Evolutionary conservation across 2,888 invertebrate genomes (phyloP).

Genomic region (Nemotelus pantherinus): DNA sequence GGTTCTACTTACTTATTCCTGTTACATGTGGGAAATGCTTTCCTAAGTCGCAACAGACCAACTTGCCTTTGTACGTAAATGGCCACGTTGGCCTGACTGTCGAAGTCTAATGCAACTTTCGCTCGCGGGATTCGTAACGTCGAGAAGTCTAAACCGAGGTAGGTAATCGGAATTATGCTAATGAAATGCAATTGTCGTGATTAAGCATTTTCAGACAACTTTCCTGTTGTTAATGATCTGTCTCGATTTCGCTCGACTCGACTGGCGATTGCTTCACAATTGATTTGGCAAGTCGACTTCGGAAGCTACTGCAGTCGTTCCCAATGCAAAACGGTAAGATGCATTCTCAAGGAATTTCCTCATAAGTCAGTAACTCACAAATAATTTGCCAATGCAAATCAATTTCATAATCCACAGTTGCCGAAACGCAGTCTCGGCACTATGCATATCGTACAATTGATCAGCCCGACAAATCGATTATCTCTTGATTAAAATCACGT

Average conservation of each 20-base stretch:
- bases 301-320: background rate
- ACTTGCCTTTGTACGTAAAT: background rate
- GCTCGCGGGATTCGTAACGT: constrained; percentile 3
- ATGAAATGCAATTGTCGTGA: constrained; percentile 52
- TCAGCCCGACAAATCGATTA: constrained; percentile 47
- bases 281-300: background rate
- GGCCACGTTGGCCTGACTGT: too few relatives aligned
- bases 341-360: too few relatives aligned
- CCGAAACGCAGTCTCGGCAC: background rate
- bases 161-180: constrained; percentile 41
- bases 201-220: constrained; percentile 50
- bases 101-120: constrained; percentile 22
- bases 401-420: background rate
- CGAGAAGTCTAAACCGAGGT: constrained; percentile 8
- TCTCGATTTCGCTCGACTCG: constrained; percentile 9
- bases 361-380: too few relatives aligned
- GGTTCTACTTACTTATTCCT: constrained; percentile 33
- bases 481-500: constrained; percentile 51
- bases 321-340: too few relatives aligned
- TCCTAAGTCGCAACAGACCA: background rate
- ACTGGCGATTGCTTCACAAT: constrained; percentile 13
- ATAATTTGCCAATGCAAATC: too few relatives aligned
- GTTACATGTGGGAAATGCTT: constrained; percentile 23
- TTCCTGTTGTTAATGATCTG: constrained; percentile 37
- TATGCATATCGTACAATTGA: constrained; percentile 11